Evolutionary conservation across 2,113 vertebrate species (phyloP).

Genomic region (Anolis carolinensis): DNA sequence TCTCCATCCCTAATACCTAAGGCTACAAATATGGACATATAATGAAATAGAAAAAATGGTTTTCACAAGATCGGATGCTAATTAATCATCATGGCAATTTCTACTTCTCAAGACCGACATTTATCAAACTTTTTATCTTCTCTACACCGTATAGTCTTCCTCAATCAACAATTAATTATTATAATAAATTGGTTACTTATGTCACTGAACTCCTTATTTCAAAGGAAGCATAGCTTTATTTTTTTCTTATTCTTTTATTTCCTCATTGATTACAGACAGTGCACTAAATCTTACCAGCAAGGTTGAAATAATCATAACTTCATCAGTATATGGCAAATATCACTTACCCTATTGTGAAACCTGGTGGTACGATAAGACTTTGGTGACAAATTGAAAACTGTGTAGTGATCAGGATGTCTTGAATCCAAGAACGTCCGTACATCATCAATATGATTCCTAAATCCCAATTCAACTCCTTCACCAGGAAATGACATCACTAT

Average conservation of each 20-base stretch:
- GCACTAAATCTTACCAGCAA: not conserved
- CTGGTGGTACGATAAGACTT: constrained; percentile 96
- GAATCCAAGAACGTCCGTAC: constrained; percentile 97
- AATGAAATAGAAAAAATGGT: not conserved
- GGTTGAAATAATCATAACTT: not conserved
- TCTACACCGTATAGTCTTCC: not conserved
- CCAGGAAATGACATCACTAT: constrained; percentile 97
- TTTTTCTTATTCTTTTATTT: not conserved
- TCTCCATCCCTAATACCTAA: not conserved
- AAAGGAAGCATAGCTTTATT: not conserved
- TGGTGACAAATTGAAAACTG: constrained; percentile 96
- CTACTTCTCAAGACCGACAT: not conserved
- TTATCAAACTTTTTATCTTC: not conserved
- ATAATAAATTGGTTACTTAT: not conserved
- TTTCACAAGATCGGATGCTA: not conserved
- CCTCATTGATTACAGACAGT: not conserved
- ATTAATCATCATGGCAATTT: not conserved
- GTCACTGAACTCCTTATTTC: not conserved
- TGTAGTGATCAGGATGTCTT: constrained; percentile 96
- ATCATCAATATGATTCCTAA: constrained; percentile 97
- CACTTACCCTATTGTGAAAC: constrained; percentile 96
- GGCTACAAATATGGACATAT: not conserved
- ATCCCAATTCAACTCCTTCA: constrained; percentile 92
- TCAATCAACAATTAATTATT: not conserved
- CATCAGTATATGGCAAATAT: not conserved